phyloP scores from a whole-genome alignment of 1,140 invertebrate species.

The Goniozus legneri region DNA sequence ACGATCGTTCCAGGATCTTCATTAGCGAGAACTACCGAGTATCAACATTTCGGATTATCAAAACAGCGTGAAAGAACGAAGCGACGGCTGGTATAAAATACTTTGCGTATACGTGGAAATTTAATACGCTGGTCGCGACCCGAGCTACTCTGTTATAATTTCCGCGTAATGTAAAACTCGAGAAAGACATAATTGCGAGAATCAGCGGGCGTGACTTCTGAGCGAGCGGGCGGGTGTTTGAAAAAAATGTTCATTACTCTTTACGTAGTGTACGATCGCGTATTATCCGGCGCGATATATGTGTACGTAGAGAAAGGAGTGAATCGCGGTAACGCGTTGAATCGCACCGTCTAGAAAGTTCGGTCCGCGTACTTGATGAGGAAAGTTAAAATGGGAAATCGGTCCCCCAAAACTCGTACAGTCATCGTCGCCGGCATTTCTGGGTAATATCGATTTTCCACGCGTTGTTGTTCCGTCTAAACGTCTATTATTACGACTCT shows the following conservation, averaged over 20 bases:
- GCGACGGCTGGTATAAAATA: too few relatives aligned
- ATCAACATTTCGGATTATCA: too few relatives aligned
- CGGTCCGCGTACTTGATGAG: background rate
- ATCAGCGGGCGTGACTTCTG: too few relatives aligned
- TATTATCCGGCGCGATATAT: background rate
- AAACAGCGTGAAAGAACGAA: too few relatives aligned
- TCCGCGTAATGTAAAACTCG: background rate
- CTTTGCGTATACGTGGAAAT: background rate
- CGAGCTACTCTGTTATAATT: background rate
- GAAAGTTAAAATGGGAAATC: background rate
- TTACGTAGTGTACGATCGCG: background rate
- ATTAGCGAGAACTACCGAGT: too few relatives aligned
- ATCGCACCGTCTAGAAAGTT: too few relatives aligned
- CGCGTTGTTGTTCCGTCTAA: background rate
- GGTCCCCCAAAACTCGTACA: background rate
- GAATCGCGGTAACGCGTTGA: background rate
- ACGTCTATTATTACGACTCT: constrained; percentile 8
- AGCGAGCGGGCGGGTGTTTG: too few relatives aligned
- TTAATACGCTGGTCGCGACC: background rate
- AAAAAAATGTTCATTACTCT: too few relatives aligned
- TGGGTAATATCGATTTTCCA: constrained; percentile 10
- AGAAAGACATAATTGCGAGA: too few relatives aligned
- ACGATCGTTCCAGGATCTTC: too few relatives aligned
- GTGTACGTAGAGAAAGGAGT: background rate
- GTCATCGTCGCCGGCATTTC: constrained; percentile 3